Conservation (phyloP, 2,113 vertebrate genomes). For the Sisor rabdophorus region DNA sequence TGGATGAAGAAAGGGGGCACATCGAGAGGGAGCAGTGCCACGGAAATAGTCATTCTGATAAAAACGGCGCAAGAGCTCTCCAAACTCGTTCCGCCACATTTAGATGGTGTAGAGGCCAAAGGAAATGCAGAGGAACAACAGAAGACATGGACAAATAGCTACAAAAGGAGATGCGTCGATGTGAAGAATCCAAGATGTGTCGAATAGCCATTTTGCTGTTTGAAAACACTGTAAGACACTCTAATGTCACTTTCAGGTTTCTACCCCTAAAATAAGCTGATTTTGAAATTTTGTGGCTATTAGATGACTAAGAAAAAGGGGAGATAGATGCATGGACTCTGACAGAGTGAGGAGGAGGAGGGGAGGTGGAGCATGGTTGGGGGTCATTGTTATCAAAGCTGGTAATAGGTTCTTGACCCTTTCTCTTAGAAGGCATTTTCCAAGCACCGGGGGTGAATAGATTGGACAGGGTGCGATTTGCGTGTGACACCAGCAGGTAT, state of each 20-base stretch:
- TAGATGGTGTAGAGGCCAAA: constrained; percentile 10
- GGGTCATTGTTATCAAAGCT: constrained; percentile 53
- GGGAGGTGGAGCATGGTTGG: constrained; percentile 51
- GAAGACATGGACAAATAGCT: constrained; percentile 11
- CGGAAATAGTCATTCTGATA: constrained; percentile 51
- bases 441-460: constrained; percentile 31
- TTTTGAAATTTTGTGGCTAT: constrained; percentile 8
- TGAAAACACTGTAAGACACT: too few species aligned
- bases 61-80: constrained; percentile 29
- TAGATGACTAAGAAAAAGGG: constrained; percentile 10
- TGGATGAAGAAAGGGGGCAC: constrained; percentile 55
- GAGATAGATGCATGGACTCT: constrained; percentile 42
- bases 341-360: constrained; percentile 24
- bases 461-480: constrained; percentile 47
- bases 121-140: constrained; percentile 23
- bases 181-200: neutral
- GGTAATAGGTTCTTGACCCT: constrained; percentile 54
- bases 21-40: constrained; percentile 32
- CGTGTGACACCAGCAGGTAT: constrained; percentile 49
- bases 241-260: constrained; percentile 10
- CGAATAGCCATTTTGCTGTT: neutral
- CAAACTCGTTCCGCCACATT: constrained; percentile 20
- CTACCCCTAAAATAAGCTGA: constrained; percentile 15
- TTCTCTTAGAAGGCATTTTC: constrained; percentile 48
- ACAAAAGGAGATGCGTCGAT: neutral